Base-by-base conservation (phyloP, 1,140 invertebrate species). In the Brachionus koreanus region DNA sequence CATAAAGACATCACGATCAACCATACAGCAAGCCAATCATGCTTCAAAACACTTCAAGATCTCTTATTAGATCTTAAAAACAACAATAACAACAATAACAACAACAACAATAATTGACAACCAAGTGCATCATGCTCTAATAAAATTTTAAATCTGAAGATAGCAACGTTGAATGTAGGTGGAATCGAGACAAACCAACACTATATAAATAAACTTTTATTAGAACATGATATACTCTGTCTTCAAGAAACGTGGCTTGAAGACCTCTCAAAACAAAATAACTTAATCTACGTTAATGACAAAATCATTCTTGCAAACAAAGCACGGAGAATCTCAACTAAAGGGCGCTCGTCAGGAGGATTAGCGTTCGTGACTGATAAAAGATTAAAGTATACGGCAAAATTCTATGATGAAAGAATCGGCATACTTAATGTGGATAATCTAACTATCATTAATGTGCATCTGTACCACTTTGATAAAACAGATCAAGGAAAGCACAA, bases 331-430 rank as follows among this genome's bases (percentile, higher is more conserved):
- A 13, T 65, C 12, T 13, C 52, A 23, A 23, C 19, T 23, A 23
- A 65, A 65, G 61, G 61, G 29, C 19, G 61, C 19, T 29, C 61
- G 12, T 23, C 61, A 13, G 61, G 25, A 23, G 61, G 61, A 29
- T 13, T 65, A 29, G 61, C 61, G 29, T 65, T 65, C 7, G 29
- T 65, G 12, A 29, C 29, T 29, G 25, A 65, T 65, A 65, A 29
- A 29, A 29, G 25, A 29, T 29, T 65, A 6, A 65, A 65, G 29
- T 65, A 29, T 65, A 23, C 19, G 2, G 29, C 61, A 29, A 65
- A 65, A 65, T 65, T 29, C 25, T 65, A 65, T 65, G 23, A 25
- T 61, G 52, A 61, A 61, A 61, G 52, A 61, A 61, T 61, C n/a
- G 52, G 52, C 16, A 61, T 25, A 16, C 23, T 61, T 9, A 61